phyloP scores from a whole-genome alignment of 2,888 invertebrate species.

The Petrolisthes manimaculis region DNA sequence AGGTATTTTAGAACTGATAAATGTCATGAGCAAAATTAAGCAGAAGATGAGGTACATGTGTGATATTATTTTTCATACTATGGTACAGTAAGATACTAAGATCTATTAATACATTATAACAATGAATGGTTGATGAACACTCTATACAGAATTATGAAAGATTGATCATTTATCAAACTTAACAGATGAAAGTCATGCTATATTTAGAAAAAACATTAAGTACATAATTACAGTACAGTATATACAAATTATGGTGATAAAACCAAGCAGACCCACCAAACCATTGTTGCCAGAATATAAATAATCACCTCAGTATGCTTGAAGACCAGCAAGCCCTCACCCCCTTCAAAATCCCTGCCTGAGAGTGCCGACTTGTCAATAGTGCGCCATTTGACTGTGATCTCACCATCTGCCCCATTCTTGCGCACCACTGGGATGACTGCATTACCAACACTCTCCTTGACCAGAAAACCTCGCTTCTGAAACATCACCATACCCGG shows the following conservation, averaged over 20 bases:
- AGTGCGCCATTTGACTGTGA: slow-evolving; percentile 73
- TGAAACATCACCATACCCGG: slow-evolving; percentile 74
- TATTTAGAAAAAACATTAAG: neutral
- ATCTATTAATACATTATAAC: too few species aligned
- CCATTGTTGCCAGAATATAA: neutral
- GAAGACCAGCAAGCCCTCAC: slow-evolving; percentile 72
- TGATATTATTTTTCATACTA: too few species aligned
- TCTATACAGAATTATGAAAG: too few species aligned
- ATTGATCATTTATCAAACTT: too few species aligned
- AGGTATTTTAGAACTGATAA: too few species aligned
- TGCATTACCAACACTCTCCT: slow-evolving; percentile 73
- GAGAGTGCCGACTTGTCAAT: slow-evolving; percentile 74
- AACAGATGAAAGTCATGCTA: too few species aligned
- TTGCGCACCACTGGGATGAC: slow-evolving; percentile 72
- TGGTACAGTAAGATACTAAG: too few species aligned
- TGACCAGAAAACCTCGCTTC: slow-evolving; percentile 74
- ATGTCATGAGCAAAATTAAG: too few species aligned
- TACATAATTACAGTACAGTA: too few species aligned
- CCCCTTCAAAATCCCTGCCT: slow-evolving; percentile 74
- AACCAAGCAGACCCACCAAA: neutral
- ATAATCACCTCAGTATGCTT: slow-evolving; percentile 71
- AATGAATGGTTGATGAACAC: too few species aligned
- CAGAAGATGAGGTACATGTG: too few species aligned
- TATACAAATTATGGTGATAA: neutral
- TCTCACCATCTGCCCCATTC: slow-evolving; percentile 74